These are phyloP conservation scores for Heliothis subflexa DNA, from an alignment of 1,140 invertebrate genomes.

Conservation along the genomic window DNA sequence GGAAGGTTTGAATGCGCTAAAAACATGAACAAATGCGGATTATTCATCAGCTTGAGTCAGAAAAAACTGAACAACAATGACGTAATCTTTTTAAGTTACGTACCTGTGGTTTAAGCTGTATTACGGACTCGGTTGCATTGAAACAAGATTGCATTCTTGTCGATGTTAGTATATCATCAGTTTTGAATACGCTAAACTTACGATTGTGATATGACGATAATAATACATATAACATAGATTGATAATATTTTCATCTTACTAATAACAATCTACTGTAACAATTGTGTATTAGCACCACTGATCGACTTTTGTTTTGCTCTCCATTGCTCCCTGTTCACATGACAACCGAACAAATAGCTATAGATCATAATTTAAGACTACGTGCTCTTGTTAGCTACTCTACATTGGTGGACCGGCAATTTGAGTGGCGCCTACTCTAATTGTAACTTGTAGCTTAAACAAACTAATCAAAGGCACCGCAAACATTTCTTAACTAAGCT, in stretches of 20 bases:
- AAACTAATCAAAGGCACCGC: background rate
- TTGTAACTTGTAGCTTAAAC: background rate
- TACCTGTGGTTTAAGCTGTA: background rate
- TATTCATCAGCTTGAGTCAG: slow-evolving; percentile 33
- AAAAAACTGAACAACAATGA: background rate
- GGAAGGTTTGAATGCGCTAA: slow-evolving; percentile 11
- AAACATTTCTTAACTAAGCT: background rate
- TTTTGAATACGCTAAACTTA: too few species aligned
- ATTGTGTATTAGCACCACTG: too few species aligned
- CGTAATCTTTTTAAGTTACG: slow-evolving; percentile 17
- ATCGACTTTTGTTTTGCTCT: too few species aligned
- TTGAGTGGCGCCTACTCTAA: background rate
- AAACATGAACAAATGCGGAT: background rate
- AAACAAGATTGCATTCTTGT: too few species aligned
- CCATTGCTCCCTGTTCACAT: background rate
- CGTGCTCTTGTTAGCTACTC: background rate
- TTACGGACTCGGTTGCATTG: too few species aligned
- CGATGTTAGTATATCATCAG: too few species aligned
- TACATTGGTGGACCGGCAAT: background rate
- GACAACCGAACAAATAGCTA: background rate
- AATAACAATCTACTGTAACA: too few species aligned
- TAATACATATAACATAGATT: too few species aligned
- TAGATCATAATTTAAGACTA: background rate
- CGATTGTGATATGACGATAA: too few species aligned
- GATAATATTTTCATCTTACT: too few species aligned